Evolutionary conservation across 30 jellyfish, hydroid and myxozoan species (phyloP).

Genomic region (Turritopsis dohrnii): DNA sequence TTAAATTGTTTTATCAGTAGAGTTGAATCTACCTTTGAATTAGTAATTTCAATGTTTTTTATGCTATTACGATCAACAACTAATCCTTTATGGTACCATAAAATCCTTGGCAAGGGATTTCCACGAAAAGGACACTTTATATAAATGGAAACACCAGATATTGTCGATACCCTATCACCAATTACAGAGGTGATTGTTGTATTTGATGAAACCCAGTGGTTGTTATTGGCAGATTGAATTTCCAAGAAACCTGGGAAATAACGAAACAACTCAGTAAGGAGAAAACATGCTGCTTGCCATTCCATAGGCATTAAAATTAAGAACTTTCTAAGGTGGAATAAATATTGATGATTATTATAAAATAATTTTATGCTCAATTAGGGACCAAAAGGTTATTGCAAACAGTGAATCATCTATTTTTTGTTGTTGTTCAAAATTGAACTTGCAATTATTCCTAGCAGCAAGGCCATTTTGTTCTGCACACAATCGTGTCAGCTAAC

Average conservation of each 20-base stretch:
- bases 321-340: no score
- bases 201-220: slow-evolving; percentile 51
- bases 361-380: no score
- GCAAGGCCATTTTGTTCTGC: no score
- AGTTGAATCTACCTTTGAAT: slow-evolving; percentile 44
- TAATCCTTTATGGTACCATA: slow-evolving; percentile 49
- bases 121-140: slow-evolving; percentile 58
- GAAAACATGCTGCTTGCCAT: no score
- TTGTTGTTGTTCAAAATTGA: no score
- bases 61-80: slow-evolving; percentile 41
- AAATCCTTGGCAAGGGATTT: slow-evolving; percentile 69
- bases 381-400: no score
- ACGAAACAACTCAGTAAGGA: no score
- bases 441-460: no score
- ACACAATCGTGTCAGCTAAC: no score
- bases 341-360: no score
- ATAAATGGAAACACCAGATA: slow-evolving; percentile 39
- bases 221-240: slow-evolving; percentile 47
- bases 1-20: slow-evolving; percentile 37
- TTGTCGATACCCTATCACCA: slow-evolving; percentile 74
- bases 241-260: slow-evolving; percentile 29
- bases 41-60: slow-evolving; percentile 27
- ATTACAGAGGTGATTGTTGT: slow-evolving; percentile 27
- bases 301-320: no score
- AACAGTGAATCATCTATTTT: no score